A percentile compares a stretch with the other conserved stretches of the same genome.
phyloP scores from a whole-genome alignment of 2,113 vertebrate genomes.

The Climacteris rufus region DNA sequence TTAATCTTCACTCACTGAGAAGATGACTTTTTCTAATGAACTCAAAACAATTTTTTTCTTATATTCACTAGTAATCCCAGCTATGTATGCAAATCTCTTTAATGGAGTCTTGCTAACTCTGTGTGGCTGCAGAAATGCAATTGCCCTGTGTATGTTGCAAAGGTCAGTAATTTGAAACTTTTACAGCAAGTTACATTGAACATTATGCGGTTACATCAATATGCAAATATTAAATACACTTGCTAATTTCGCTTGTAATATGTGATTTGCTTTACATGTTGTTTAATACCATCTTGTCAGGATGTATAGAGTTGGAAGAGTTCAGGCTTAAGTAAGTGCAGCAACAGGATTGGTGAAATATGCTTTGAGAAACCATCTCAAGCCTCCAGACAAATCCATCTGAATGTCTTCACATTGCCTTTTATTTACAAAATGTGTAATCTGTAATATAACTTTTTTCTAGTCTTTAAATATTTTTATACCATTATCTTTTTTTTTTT shows the following conservation, averaged over 20 bases:
- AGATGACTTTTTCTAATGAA: not conserved
- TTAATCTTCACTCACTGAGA: not conserved
- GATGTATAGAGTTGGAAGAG: not conserved
- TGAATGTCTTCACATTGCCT: not conserved
- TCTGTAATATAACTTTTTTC: not conserved
- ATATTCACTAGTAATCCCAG: not conserved
- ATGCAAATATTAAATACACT: not conserved
- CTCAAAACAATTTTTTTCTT: not conserved
- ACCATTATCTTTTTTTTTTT: not conserved
- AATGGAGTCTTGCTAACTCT: not conserved
- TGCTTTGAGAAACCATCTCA: not conserved
- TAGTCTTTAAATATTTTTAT: not conserved
- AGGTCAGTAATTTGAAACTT: not conserved
- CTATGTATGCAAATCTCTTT: rapidly evolving
- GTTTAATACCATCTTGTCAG: not conserved
- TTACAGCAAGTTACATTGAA: not conserved
- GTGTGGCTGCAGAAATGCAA: not conserved
- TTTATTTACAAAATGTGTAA: not conserved
- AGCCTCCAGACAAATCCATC: not conserved
- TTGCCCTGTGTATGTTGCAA: not conserved
- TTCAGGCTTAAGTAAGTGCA: not conserved
- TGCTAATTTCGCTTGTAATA: not conserved
- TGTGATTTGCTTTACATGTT: not conserved
- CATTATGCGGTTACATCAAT: not conserved
- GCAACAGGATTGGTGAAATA: not conserved